Percentiles rank a stretch among this genome's conserved stretches.
Conservation (phyloP, 2,888 invertebrate genomes). For the Sesamia inferens region DNA sequence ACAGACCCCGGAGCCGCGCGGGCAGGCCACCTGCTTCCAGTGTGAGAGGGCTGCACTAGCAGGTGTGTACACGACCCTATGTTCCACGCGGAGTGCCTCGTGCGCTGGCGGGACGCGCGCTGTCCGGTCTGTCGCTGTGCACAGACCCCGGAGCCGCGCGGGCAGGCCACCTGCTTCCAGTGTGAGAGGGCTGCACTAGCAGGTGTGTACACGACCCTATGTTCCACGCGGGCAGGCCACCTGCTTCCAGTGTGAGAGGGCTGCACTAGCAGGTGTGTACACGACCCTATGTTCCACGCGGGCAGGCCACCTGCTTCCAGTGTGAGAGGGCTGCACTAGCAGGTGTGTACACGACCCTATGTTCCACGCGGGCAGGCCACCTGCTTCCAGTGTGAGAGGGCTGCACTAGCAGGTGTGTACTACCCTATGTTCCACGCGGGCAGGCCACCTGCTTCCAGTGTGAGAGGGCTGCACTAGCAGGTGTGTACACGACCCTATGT, state of each 20-base stretch:
- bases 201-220: too few relatives aligned
- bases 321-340: constrained; percentile 33
- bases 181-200: constrained; percentile 33
- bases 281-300: too few relatives aligned
- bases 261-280: constrained; percentile 23
- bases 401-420: constrained; percentile 23
- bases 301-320: constrained; percentile 91
- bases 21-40: constrained; percentile 91
- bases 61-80: too few relatives aligned
- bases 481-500: too few relatives aligned
- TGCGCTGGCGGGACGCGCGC: constrained; percentile 99
- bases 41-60: constrained; percentile 33
- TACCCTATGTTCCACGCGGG: too few relatives aligned
- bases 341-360: too few relatives aligned
- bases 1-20: constrained; percentile 95
- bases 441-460: constrained; percentile 90
- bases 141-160: constrained; percentile 95
- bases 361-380: constrained; percentile 92
- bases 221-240: constrained; percentile 92
- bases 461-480: constrained; percentile 28
- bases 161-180: constrained; percentile 91
- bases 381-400: constrained; percentile 80
- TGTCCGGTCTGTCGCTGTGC: constrained; percentile 99
- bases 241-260: constrained; percentile 80
- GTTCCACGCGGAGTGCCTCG: constrained; percentile 98